Conservation (phyloP, 2,888 invertebrate genomes). For the Ethmia dodecea region DNA sequence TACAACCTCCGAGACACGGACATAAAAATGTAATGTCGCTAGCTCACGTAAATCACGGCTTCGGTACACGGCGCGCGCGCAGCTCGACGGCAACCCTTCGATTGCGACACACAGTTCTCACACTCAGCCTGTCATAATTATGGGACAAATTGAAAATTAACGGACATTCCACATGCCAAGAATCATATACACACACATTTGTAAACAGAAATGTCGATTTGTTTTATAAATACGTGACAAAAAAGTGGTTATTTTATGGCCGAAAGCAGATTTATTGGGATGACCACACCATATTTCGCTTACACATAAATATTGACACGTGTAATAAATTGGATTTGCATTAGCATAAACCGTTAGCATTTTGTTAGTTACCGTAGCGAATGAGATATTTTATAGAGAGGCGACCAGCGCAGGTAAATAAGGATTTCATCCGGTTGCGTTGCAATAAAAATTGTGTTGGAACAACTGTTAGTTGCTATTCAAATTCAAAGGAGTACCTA, state of each 20-base stretch:
- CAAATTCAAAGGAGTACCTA: too few relatives aligned
- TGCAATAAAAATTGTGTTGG: too few relatives aligned
- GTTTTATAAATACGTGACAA: conserved; percentile 1
- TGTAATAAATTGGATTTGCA: conserved; percentile 10
- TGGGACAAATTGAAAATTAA: conserved; percentile 33
- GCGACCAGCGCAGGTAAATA: too few relatives aligned
- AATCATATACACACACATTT: conserved; percentile 2
- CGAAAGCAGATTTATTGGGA: conserved; percentile 9
- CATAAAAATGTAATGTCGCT: conserved; percentile 66
- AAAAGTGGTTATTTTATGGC: conserved; percentile 5
- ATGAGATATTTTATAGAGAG: too few relatives aligned
- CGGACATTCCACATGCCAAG: conserved; percentile 4
- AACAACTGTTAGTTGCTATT: too few relatives aligned
- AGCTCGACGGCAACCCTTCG: conserved; percentile 49
- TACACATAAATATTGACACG: conserved; percentile 10
- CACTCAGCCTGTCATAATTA: conserved; percentile 38
- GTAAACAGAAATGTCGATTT: conserved; percentile 10
- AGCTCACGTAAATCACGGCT: conserved; percentile 50
- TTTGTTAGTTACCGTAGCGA: conserved; percentile 1
- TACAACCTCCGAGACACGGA: conserved; percentile 58
- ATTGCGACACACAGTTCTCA: conserved; percentile 59
- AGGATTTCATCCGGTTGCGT: too few relatives aligned
- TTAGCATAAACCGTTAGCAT: conserved; percentile 14
- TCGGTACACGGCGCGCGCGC: background rate
- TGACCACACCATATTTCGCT: conserved; percentile 10